Base-by-base conservation (phyloP, 2,888 invertebrate species). In the Cerastis leucographa region DNA sequence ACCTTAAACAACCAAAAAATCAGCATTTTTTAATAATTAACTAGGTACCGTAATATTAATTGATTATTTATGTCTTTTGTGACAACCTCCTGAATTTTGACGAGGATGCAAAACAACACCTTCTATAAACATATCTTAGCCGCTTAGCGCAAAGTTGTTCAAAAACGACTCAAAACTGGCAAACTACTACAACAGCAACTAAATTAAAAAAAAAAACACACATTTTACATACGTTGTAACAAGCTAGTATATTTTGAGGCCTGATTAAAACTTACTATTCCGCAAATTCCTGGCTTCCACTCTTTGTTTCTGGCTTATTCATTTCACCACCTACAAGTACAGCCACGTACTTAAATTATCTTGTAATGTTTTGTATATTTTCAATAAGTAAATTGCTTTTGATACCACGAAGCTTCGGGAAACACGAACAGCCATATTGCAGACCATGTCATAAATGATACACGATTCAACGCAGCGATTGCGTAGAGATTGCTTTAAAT, bases 311-410 rank as follows among this genome's bases (percentile, higher is more conserved):
- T 78, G 78, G 67, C 42, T 46, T 17, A 40, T 4, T 40, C 12
- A 46, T 46, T 22, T 68, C 79, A 78, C 22, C 68, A 40, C 44
- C 6, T 25, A 12, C 12, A 40, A 74, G 74, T 25, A 42, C 11
- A 61, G 17, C 12, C 29, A 42, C 49, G 22, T 14, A 49, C 49
- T 61, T 9, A 49, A 49, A 59, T 78, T 54, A 75, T 66, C 1
- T 22, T 35, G 17, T 66, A 40, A n/a, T 54, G 67, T 66, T 75
- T 64, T 66, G 67, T 75, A 3, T 74, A 29, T 49, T 66, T 66
- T 78, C 29, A 44, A 22, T 35, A 44, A 67, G 19, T 62, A 14
- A 44, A 67, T 75, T 35, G 49, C 49, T 29, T 61, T n/a, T 29
- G 19, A 17, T 78, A 42, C n/a, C 44, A 42, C n/a, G 3, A 44